phyloP scores from a whole-genome alignment of 2,113 vertebrate species.

The Canis aureus region DNA sequence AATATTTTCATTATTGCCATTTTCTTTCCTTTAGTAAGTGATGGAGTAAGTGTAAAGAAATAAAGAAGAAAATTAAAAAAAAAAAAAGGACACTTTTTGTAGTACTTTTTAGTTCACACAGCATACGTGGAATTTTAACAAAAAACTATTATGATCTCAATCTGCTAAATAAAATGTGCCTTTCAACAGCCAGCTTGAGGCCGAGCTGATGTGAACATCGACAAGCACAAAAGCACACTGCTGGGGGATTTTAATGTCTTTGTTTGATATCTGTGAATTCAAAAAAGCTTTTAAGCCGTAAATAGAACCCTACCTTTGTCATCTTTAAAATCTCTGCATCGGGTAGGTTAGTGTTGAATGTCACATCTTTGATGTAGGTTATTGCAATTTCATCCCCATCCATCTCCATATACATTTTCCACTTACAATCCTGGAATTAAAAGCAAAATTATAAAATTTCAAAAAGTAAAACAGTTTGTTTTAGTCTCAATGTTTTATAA shows the following conservation, averaged over 20 bases:
- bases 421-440: constrained; percentile 97
- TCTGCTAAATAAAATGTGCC: constrained; percentile 87
- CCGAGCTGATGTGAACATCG: constrained; percentile 79
- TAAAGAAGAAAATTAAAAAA: constrained; percentile 36
- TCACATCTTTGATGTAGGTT: constrained; percentile 98
- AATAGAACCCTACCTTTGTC: constrained; percentile 93
- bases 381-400: constrained; percentile 98
- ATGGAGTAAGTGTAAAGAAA: constrained; percentile 62
- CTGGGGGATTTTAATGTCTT: constrained; percentile 90
- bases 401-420: constrained; percentile 99
- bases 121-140: constrained; percentile 77
- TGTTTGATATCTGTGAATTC: constrained; percentile 87
- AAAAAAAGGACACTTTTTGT: constrained; percentile 54
- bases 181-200: constrained; percentile 87
- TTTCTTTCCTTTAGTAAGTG: constrained; percentile 71
- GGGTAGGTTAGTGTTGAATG: constrained; percentile 94
- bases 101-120: constrained; percentile 71
- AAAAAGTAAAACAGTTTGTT: constrained; percentile 76
- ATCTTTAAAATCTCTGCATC: constrained; percentile 95
- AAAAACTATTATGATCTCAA: constrained; percentile 87
- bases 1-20: constrained; percentile 69
- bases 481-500: constrained; percentile 71
- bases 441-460: constrained; percentile 83
- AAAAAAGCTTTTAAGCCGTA: constrained; percentile 87
- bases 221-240: constrained; percentile 87